phyloP scores from a whole-genome alignment of 2,113 vertebrate species.

The Caracal caracal region DNA sequence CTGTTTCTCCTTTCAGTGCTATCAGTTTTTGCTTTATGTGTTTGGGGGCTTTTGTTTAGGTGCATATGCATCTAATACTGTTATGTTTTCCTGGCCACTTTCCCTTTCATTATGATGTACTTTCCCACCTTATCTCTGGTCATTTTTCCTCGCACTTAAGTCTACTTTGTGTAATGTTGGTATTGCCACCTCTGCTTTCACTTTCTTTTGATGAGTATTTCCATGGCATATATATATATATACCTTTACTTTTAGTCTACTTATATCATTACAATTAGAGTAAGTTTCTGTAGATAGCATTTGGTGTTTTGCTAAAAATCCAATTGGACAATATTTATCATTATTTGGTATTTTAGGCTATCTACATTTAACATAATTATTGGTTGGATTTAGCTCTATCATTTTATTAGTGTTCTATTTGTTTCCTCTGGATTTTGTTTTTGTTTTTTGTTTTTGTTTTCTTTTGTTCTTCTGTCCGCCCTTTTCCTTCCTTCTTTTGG shows the following conservation, averaged over 20 bases:
- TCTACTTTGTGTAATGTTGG: background rate
- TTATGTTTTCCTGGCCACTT: background rate
- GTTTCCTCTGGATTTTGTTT: background rate
- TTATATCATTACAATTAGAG: background rate
- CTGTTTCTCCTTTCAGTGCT: background rate
- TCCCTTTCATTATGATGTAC: background rate
- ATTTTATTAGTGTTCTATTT: background rate
- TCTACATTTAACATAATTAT: background rate
- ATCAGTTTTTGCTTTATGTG: background rate
- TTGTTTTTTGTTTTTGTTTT: background rate
- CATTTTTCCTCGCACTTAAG: background rate
- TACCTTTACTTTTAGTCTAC: background rate
- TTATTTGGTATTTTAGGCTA: background rate
- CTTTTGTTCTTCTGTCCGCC: background rate
- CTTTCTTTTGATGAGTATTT: background rate
- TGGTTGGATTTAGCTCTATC: background rate
- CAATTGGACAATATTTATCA: background rate
- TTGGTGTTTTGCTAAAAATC: background rate
- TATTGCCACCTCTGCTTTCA: background rate
- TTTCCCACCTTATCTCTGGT: background rate
- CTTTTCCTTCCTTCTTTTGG: background rate
- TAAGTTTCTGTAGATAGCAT: background rate
- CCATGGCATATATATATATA: background rate
- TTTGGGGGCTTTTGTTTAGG: background rate
- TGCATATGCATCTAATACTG: background rate